phyloP scores from a whole-genome alignment of 2,113 vertebrate species.

The Dipodomys merriami region DNA sequence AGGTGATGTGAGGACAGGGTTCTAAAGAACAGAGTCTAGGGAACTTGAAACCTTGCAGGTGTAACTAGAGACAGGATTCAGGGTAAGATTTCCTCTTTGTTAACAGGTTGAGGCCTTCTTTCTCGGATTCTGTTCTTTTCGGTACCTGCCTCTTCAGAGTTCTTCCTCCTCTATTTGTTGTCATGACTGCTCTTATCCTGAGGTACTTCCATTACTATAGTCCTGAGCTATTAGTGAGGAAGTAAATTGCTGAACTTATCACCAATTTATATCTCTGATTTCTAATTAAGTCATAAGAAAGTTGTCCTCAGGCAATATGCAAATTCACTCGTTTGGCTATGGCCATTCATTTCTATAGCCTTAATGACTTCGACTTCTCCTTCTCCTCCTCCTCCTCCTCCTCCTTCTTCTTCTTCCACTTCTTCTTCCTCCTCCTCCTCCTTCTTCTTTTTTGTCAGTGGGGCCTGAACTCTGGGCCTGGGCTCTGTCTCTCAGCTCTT shows the following conservation, averaged over 20 bases:
- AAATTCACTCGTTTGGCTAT: neutral
- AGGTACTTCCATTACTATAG: neutral
- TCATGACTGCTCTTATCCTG: neutral
- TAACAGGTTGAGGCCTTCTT: neutral
- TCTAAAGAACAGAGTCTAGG: neutral
- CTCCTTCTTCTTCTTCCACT: too few species aligned
- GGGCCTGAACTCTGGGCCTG: too few species aligned
- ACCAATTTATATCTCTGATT: neutral
- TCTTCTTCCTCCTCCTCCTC: too few species aligned
- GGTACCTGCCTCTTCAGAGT: neutral
- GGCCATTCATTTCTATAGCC: neutral
- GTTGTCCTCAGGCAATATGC: neutral
- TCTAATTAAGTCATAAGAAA: neutral
- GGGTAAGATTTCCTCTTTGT: conserved; percentile 49
- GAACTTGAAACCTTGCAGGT: conserved; percentile 50
- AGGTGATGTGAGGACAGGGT: neutral
- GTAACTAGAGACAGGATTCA: conserved; percentile 46
- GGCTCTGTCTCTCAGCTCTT: too few species aligned
- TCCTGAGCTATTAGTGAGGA: neutral
- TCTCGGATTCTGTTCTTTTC: neutral
- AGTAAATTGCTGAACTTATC: neutral
- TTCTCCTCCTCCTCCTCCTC: too few species aligned
- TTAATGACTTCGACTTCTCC: too few species aligned
- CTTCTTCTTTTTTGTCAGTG: too few species aligned
- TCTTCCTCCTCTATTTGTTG: neutral